A percentile compares a stretch with the other conserved stretches of the same genome.
phyloP scores from a whole-genome alignment of 2,113 vertebrate genomes.

The Salvator merianae region DNA sequence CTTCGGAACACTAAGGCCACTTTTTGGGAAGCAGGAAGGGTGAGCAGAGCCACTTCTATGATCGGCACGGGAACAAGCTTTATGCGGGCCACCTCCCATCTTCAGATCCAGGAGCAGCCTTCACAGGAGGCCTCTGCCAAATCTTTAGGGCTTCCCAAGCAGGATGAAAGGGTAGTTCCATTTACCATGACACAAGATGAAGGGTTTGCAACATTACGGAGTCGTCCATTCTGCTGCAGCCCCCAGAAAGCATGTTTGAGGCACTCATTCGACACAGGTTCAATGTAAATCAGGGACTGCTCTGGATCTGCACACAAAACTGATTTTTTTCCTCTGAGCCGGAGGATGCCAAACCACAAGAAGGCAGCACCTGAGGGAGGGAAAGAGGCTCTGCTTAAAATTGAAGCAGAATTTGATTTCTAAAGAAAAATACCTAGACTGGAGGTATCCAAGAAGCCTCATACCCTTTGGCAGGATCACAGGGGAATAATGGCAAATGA shows the following conservation, averaged over 20 bases:
- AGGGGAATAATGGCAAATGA: too few relatives aligned
- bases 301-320: conserved; percentile 9
- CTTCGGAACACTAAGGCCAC: too few relatives aligned
- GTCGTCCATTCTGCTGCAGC: conserved; percentile 12
- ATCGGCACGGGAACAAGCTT: too few relatives aligned
- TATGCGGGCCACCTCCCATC: too few relatives aligned
- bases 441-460: not conserved
- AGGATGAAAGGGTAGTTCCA: not conserved
- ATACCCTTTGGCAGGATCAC: too few relatives aligned
- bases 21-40: too few relatives aligned
- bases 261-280: not conserved
- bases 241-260: conserved; percentile 10
- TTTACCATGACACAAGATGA: conserved; percentile 30
- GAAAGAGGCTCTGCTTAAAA: not conserved
- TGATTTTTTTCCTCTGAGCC: not conserved
- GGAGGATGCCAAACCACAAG: conserved; percentile 34
- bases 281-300: not conserved
- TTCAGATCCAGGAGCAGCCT: too few relatives aligned
- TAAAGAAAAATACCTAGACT: not conserved
- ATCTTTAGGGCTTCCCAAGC: not conserved
- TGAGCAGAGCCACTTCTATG: too few relatives aligned
- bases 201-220: conserved; percentile 14
- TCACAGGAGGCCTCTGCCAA: too few relatives aligned
- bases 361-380: not conserved
- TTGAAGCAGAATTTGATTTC: too few relatives aligned